These are phyloP conservation scores for Glaucopsyche alexis DNA, from an alignment of 2,888 invertebrate genomes.

Conservation along the genomic window DNA sequence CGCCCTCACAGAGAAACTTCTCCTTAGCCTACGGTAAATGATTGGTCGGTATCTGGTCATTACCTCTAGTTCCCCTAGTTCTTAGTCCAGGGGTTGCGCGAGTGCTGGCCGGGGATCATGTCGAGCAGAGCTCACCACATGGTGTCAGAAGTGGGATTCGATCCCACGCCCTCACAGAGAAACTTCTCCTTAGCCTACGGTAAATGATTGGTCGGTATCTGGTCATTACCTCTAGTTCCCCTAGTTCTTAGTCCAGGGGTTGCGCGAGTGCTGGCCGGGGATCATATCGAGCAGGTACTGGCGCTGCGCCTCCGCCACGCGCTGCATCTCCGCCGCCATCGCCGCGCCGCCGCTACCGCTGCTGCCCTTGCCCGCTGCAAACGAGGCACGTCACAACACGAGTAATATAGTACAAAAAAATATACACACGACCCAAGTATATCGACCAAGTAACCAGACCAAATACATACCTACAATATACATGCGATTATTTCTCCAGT, in stretches of 20 bases:
- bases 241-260: constrained; percentile 74
- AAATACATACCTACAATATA: too few species aligned
- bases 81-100: constrained; percentile 71
- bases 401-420: background rate
- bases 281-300: constrained; percentile 99
- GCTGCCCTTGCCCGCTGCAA: constrained; percentile 60
- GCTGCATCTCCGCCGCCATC: constrained; percentile 87
- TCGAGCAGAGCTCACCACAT: too few species aligned
- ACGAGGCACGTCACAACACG: constrained; percentile 10
- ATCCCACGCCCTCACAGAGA: too few species aligned
- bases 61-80: constrained; percentile 48
- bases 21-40: too few species aligned
- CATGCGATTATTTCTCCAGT: too few species aligned
- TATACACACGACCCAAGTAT: background rate
- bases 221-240: background rate
- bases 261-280: constrained; percentile 78
- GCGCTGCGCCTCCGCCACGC: constrained; percentile 93
- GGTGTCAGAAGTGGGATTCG: too few species aligned
- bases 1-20: too few species aligned
- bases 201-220: too few species aligned
- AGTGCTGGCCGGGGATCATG: constrained; percentile 88
- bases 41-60: too few species aligned
- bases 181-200: too few species aligned
- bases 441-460: too few species aligned
- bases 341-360: constrained; percentile 57